Evolutionary conservation across 2,797 vertebrate species (phyloP), one percentile per base, ranked within the genome.

Genomic region (Psittacula derbiana): DNA sequence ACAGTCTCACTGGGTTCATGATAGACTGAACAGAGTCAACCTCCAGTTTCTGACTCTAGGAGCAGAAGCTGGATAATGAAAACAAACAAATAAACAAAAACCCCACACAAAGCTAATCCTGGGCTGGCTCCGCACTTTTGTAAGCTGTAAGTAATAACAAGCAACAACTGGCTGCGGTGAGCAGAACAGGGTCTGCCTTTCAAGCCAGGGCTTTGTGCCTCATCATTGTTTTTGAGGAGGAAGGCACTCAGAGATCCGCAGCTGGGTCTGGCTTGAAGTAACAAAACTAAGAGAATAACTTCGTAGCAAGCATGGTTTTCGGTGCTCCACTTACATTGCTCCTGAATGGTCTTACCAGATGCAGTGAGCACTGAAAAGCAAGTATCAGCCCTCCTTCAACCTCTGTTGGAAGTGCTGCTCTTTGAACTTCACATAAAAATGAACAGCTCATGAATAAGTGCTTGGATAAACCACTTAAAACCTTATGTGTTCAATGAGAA

Each of bases 161-260:
- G 18, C 0, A 2, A 40, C 7, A n/a, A 4, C 14, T 28, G n/a
- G 11, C 33, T 49, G 13, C 3, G 3, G 13, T 30, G 62, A 49
- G 28, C 31, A 67, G 67, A 13, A 40, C 5, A 5, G 21, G 12
- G 6, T 30, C 4, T 4, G 8, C 8, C 30, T 66, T 80, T 55
- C n/a, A 46, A 46, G 24, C 6, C 27, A 23, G 7, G 14, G 16
- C n/a, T 80, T 83, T 72, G 18, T 25, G 20, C 8, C 41, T 71
- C 31, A 24, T 18, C 4, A 1, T 28, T 10, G 1, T 33, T 41
- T 41, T 31, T 67, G 40, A 78, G 28, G 31, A 76, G 11, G 13
- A 86, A 65, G 33, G 3, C 8, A 23, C 23, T 47, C 13, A 40
- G 33, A 33, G 20, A 49, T 78, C 31, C 49, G 38, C 20, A 23